Evolutionary conservation across 2,113 vertebrate species (phyloP).

Genomic region (Danio rerio): GRCz12tu NC_133196.1:31612001-31612500

Average conservation of each 20-base stretch:
- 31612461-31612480: background rate
- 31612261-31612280: background rate
- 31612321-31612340: background rate
- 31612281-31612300: background rate
- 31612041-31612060: too few relatives aligned
- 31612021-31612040: too few relatives aligned
- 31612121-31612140: too few relatives aligned
- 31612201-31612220: too few relatives aligned
- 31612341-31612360: background rate
- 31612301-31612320: background rate
- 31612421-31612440: background rate
- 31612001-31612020: too few relatives aligned
- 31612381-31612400: constrained; percentile 23
- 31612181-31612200: too few relatives aligned
- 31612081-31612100: too few relatives aligned
- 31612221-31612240: too few relatives aligned
- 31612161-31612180: too few relatives aligned
- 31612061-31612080: too few relatives aligned
- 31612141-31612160: too few relatives aligned
- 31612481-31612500: constrained; percentile 20
- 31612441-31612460: background rate
- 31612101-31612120: too few relatives aligned
- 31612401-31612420: background rate
- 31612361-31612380: background rate
- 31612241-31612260: background rate